Percentiles rank a stretch among this genome's conserved stretches.
These are phyloP conservation scores for Octodonta nipae DNA, from an alignment of 2,888 invertebrate species.

Conservation along the genomic window DNA sequence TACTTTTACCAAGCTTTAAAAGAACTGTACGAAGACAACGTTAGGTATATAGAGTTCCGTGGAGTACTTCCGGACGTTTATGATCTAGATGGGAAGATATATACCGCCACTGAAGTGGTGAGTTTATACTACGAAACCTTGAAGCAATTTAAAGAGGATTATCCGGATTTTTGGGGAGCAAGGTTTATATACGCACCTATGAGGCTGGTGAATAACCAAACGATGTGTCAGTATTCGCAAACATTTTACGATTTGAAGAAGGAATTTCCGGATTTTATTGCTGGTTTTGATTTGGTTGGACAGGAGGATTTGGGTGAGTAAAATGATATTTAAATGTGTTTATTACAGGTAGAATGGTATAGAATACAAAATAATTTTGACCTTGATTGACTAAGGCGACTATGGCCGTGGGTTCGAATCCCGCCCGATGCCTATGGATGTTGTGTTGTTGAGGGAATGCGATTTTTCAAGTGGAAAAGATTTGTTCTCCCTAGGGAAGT, in stretches of 20 bases:
- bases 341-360: no score
- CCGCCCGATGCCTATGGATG: no score
- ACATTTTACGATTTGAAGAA: slow-evolving; percentile 10
- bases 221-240: slow-evolving; percentile 25
- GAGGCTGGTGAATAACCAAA: slow-evolving; percentile 28
- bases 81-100: slow-evolving; percentile 41
- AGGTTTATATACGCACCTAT: slow-evolving; percentile 49
- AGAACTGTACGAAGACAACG: slow-evolving; percentile 48
- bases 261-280: slow-evolving; percentile 45
- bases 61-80: slow-evolving; percentile 41
- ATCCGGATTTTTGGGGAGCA: slow-evolving; percentile 45
- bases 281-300: slow-evolving; percentile 71
- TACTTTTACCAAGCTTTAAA: slow-evolving; percentile 43
- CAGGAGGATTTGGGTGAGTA: slow-evolving; percentile 57
- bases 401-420: no score
- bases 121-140: slow-evolving; percentile 37
- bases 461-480: no score
- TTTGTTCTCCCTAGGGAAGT: no score
- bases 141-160: slow-evolving; percentile 38
- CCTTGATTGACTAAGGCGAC: no score
- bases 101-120: slow-evolving; percentile 36
- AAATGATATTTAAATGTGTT: no score
- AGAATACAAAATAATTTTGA: no score
- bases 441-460: no score
- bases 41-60: slow-evolving; percentile 48